Evolutionary conservation across 2,113 vertebrate genomes (phyloP).

Genomic region (Zapus hudsonius): DNA sequence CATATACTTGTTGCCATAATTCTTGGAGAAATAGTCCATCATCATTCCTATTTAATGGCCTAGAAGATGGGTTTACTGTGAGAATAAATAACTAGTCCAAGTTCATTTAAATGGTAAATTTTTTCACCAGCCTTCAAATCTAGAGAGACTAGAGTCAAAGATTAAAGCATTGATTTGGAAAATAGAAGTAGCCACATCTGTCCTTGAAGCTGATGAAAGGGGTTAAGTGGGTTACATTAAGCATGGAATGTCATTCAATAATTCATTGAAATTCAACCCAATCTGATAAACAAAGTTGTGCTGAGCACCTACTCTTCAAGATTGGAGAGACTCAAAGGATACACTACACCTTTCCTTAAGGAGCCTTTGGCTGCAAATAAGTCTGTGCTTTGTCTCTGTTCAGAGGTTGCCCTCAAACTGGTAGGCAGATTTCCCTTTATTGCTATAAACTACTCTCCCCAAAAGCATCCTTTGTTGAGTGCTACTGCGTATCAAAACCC

Average conservation of each 20-base stretch:
- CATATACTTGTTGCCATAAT: not conserved
- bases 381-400: not conserved
- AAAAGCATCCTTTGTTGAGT: not conserved
- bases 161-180: not conserved
- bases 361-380: not conserved
- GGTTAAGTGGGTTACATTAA: not conserved
- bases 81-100: not conserved
- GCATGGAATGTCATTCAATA: not conserved
- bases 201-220: not conserved
- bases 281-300: not conserved
- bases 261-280: not conserved
- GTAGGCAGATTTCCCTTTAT: not conserved
- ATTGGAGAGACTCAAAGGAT: not conserved
- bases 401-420: not conserved
- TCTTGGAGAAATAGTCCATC: not conserved
- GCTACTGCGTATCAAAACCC: no score
- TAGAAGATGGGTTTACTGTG: not conserved
- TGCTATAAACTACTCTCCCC: no score
- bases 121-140: not conserved
- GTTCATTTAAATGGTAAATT: not conserved
- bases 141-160: not conserved
- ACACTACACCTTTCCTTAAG: not conserved
- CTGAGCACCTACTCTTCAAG: not conserved
- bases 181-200: not conserved
- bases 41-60: not conserved